Base-by-base conservation (phyloP, 2,888 invertebrate genomes). In the Anthophora plumipes region DNA sequence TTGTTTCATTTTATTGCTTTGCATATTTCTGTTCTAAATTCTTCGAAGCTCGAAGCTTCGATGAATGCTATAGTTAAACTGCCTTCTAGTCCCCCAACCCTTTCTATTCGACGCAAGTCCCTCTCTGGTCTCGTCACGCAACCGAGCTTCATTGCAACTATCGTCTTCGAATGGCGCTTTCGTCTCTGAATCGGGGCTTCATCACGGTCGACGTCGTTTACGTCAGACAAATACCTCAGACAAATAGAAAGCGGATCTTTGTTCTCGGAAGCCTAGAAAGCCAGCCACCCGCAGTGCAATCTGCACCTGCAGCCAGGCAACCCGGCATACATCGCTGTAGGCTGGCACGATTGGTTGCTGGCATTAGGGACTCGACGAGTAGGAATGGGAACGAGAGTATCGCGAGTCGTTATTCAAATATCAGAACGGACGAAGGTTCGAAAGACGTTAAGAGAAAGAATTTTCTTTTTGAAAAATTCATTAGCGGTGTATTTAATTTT, bases 221-320 rank as follows among this genome's bases (percentile, higher is more conserved):
- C 63, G 12, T 31, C 63, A 14, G 52, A 71, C 71, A 71, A 71
- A 71, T 61, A 61, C 20, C 43, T 50, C 55, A 12, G 39, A 61
- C 70, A 60, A 75, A 68, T 43, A 46, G 76, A 43, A 69, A 52
- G 50, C 55, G 63, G 25, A 69, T 63, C 69, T 55, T 75, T 75
- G 78, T 69, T 59, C 63, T 52, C 60, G 77, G 17, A 39, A 59
- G 54, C 41, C 20, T 46, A 12, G 80, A 55, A 52, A 60, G 57
- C 67, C 54, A 54, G 20, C 31, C 43, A 63, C 68, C 22, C 66
- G n/a, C 48, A 60, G 50, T 48, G 57, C 67, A 71, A 71, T 71
- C 72, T 70, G 77, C 83, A 46, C 83, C 84, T 74, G 63, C 50
- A 54, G 64, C 22, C 12, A 41, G 70, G 83, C 83, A 77, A 74